Evolutionary conservation across 2,888 invertebrate genomes (phyloP), one percentile per base, ranked within the genome.

Genomic region (Smittia aterrima): DNA sequence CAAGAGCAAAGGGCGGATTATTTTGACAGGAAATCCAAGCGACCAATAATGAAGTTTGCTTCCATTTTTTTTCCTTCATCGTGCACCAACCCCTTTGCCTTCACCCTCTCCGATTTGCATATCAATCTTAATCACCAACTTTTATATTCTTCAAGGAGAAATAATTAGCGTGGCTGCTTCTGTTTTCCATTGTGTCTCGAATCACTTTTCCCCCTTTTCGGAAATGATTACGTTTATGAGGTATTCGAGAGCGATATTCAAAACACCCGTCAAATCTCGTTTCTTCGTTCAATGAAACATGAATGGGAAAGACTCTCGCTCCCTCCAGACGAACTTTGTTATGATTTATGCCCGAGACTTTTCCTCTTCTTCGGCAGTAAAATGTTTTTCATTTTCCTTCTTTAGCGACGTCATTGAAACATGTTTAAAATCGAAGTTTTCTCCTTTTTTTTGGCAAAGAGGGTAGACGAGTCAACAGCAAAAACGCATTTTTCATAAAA

Each of bases 101-200:
- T 58, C 58, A 18, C 58, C 22, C 22, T 58, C 38, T 18, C n/a
- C 41, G 41, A 67, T 67, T 67, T 67, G 67, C 67, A 67, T 67
- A 67, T 67, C 67, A 67, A 67, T 67, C 67, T 67, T 67, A 38
- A 47, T 67, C 67, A 67, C 11, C n/a, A 47, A 38, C 18, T 62
- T 62, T 18, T 25, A 66, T 27, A 13, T 27, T 66, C n/a, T 66
- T 66, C 25, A 1, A 25, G 64, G 16, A 66, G 64, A 16, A 66
- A 66, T 66, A 66, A 58, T 58, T 58, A 58, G 58, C 58, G 22
- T 58, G n/a, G n/a, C n/a, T n/a, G n/a, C n/a, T n/a, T n/a, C 27
- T 32, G 27, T 38, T 32, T 20, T 66, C n/a, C 38, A 16, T 41
- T 67, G 40, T 41, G 7, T 38, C 16, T 40, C 1, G 66, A 9